phyloP scores from a whole-genome alignment of 92 coral and sea anemone genomes.

The Zoanthus sociatus region DNA sequence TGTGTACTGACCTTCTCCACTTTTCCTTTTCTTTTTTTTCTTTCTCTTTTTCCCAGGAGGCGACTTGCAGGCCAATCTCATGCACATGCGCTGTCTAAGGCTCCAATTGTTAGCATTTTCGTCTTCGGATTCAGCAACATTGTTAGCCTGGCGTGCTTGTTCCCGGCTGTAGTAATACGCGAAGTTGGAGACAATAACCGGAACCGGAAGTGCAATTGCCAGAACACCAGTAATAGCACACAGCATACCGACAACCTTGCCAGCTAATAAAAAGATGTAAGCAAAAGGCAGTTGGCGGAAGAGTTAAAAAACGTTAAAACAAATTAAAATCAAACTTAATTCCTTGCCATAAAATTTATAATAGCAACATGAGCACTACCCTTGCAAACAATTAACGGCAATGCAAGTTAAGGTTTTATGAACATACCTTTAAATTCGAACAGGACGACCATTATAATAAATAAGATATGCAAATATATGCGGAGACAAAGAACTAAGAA shows the following conservation, averaged over 20 bases:
- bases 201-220: slow-evolving; percentile 40
- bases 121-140: slow-evolving; percentile 7
- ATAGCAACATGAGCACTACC: too few species aligned
- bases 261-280: slow-evolving; percentile 7
- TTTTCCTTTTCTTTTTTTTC: slow-evolving; percentile 17
- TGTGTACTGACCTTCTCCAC: slow-evolving; percentile 26
- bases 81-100: slow-evolving; percentile 9
- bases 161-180: slow-evolving; percentile 49
- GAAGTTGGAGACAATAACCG: slow-evolving; percentile 39
- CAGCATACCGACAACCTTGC: slow-evolving; percentile 43
- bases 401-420: too few species aligned
- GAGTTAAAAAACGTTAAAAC: too few species aligned
- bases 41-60: slow-evolving; percentile 11
- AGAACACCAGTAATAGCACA: slow-evolving; percentile 42
- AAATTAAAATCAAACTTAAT: too few species aligned
- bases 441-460: too few species aligned
- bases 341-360: too few species aligned
- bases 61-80: slow-evolving; percentile 22
- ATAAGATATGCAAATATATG: too few species aligned
- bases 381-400: too few species aligned
- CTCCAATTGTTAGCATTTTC: neutral
- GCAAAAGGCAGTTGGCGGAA: too few species aligned
- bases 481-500: too few species aligned
- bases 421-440: too few species aligned
- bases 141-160: slow-evolving; percentile 41